Evolutionary conservation across 1,140 invertebrate species (phyloP).

Genomic region (Macrosteles quadrilineatus): DNA sequence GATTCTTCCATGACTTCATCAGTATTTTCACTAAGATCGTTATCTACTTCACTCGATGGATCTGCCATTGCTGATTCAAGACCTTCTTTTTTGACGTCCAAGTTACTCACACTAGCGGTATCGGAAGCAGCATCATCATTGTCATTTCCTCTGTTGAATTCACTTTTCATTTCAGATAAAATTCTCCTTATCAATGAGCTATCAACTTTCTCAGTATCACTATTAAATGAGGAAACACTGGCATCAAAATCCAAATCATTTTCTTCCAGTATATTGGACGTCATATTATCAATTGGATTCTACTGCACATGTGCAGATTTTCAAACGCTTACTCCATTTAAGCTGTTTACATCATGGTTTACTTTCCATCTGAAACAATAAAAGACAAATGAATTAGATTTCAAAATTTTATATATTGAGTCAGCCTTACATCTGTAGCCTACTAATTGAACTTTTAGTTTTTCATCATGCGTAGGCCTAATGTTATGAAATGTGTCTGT

Average conservation of each 20-base stretch:
- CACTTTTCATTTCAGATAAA: conserved; percentile 45
- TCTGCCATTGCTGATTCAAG: not conserved
- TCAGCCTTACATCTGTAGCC: too few species aligned
- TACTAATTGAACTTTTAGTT: too few species aligned
- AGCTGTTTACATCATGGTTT: too few species aligned
- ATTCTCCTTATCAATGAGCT: conserved; percentile 42
- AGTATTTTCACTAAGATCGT: not conserved
- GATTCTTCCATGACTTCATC: not conserved
- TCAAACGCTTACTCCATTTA: too few species aligned
- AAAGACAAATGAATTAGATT: too few species aligned
- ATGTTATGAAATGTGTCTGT: too few species aligned
- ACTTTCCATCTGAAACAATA: too few species aligned
- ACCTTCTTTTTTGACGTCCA: not conserved
- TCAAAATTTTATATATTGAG: too few species aligned
- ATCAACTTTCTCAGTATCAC: conserved; percentile 37
- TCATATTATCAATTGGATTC: too few species aligned
- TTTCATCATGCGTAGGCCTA: too few species aligned
- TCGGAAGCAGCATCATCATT: conserved; percentile 25
- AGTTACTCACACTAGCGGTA: not conserved
- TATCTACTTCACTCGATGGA: not conserved
- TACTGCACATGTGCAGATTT: too few species aligned
- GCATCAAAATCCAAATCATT: conserved; percentile 36
- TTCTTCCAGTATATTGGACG: conserved; percentile 25
- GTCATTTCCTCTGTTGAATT: conserved; percentile 41
- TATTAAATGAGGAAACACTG: conserved; percentile 30